Evolutionary conservation across 2,797 vertebrate genomes (phyloP).

Genomic region (Eupleurogrammus muticus): DNA sequence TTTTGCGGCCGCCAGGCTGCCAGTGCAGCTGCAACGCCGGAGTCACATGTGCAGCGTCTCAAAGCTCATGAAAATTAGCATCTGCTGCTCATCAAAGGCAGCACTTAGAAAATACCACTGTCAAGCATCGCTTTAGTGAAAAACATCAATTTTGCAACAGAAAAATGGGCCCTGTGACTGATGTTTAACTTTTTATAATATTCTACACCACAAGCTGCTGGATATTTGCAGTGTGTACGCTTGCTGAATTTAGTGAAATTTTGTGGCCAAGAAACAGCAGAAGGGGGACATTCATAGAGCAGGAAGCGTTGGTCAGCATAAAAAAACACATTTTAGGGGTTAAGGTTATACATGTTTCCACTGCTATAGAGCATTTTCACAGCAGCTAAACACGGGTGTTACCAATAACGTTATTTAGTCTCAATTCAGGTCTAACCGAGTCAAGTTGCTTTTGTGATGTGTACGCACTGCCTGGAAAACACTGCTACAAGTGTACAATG

Average conservation of each 20-base stretch:
- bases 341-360: no score
- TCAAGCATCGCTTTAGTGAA: background rate
- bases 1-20: conserved; percentile 19
- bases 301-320: background rate
- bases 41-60: background rate
- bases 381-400: no score
- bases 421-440: no score
- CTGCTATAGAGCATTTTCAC: no score
- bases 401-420: no score
- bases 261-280: background rate
- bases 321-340: no score
- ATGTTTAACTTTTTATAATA: background rate
- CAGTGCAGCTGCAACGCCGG: background rate
- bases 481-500: no score
- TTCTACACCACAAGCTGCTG: background rate
- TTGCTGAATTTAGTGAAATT: background rate
- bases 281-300: background rate
- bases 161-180: background rate
- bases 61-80: background rate
- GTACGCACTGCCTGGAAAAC: no score
- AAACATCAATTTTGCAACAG: background rate
- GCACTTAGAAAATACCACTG: background rate
- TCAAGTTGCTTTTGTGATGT: no score
- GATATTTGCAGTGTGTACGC: background rate
- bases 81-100: background rate